phyloP scores from a whole-genome alignment of 2,113 vertebrate genomes.

The Aegithalos caudatus region DNA sequence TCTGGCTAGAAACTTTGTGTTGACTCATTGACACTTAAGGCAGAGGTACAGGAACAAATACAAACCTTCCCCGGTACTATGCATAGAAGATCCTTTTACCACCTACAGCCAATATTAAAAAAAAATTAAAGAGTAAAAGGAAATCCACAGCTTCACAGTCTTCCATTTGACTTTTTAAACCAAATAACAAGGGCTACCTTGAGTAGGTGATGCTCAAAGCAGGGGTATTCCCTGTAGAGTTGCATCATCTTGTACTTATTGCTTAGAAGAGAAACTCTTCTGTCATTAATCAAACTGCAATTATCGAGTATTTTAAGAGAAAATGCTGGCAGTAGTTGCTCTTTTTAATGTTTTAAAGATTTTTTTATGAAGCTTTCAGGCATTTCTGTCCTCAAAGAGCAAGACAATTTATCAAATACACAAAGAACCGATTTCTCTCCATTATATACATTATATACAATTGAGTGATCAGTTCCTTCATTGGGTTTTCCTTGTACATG shows the following conservation, averaged over 20 bases:
- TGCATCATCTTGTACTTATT: accelerated
- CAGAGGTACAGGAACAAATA: background rate
- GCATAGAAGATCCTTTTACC: background rate
- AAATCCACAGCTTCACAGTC: background rate
- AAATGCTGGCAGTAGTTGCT: background rate
- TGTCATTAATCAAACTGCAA: background rate
- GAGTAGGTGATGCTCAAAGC: background rate
- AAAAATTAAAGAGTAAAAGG: background rate
- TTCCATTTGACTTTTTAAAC: background rate
- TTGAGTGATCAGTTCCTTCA: conserved; percentile 38
- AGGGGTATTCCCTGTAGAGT: background rate
- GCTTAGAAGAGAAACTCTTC: background rate
- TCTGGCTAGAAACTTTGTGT: background rate
- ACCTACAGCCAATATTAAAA: conserved; percentile 22
- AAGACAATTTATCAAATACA: conserved; percentile 38
- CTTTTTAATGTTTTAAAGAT: background rate
- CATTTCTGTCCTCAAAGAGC: background rate
- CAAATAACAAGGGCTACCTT: background rate
- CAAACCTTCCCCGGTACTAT: background rate
- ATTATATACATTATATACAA: conserved; percentile 64
- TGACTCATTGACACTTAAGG: background rate
- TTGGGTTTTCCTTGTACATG: background rate
- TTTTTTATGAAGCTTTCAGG: conserved; percentile 1
- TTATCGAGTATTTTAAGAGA: background rate
- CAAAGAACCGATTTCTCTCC: background rate